Percentiles rank a stretch among this genome's conserved stretches.
phyloP scores from a whole-genome alignment of 2,113 vertebrate genomes.

The Sinocyclocheilus anshuiensis region DNA sequence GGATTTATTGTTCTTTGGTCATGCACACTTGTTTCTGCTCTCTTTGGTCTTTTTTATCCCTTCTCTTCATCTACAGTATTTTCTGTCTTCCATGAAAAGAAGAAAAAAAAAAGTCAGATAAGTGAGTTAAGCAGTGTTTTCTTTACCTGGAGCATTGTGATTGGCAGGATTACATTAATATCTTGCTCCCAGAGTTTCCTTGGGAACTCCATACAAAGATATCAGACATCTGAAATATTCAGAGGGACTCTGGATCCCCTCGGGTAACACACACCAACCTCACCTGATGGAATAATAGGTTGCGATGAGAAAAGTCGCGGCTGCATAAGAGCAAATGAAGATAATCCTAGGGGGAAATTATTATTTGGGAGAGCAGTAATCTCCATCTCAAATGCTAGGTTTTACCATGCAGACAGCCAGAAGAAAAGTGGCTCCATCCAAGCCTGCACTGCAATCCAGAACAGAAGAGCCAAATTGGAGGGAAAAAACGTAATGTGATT shows the following conservation, averaged over 20 bases:
- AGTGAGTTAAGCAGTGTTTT: background rate
- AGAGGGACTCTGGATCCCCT: background rate
- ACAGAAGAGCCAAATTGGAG: conserved; percentile 53
- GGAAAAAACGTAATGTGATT: conserved; percentile 59
- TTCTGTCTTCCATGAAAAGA: background rate
- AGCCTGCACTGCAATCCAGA: conserved; percentile 8
- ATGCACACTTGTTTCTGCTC: conserved; percentile 21
- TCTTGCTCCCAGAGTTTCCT: background rate
- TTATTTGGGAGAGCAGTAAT: conserved; percentile 52
- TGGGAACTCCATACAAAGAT: background rate
- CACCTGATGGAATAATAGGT: conserved; percentile 22
- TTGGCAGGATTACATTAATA: conserved; percentile 10
- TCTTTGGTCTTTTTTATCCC: background rate
- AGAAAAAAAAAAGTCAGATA: background rate
- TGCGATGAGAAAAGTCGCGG: conserved; percentile 17
- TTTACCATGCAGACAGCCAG: conserved; percentile 43
- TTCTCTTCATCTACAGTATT: background rate
- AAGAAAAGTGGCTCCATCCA: conserved; percentile 24
- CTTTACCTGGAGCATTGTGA: background rate
- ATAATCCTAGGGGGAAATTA: conserved; percentile 51
- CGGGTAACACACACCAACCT: conserved; percentile 17
- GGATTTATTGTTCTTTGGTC: conserved; percentile 40
- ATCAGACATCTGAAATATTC: conserved; percentile 29
- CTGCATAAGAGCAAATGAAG: conserved; percentile 43
- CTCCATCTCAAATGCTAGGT: conserved; percentile 46